A percentile compares a stretch with the other conserved stretches of the same genome.
Evolutionary conservation across 1,140 invertebrate species (phyloP).

Genomic region (Cryptotermes secundus): DNA sequence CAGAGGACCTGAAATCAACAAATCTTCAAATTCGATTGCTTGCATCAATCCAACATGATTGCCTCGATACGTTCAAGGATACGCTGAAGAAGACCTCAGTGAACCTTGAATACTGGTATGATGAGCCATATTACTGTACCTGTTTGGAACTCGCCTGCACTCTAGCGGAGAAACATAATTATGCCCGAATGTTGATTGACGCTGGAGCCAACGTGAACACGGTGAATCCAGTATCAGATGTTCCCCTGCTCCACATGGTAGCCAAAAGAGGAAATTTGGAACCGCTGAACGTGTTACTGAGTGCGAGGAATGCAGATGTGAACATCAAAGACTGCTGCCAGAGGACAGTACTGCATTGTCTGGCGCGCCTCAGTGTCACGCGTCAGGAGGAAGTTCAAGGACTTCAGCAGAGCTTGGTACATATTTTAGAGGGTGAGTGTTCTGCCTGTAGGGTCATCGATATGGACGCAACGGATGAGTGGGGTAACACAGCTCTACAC

Average conservation of each 20-base stretch:
- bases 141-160: constrained; percentile 8
- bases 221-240: constrained; percentile 59
- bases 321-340: constrained; percentile 14
- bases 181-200: not conserved
- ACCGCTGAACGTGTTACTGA: constrained; percentile 55
- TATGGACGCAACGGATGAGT: not conserved
- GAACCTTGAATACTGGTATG: constrained; percentile 3
- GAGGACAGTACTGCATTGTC: not conserved
- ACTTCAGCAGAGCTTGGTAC: not conserved
- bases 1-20: not conserved
- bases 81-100: not conserved
- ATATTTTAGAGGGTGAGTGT: not conserved
- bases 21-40: not conserved
- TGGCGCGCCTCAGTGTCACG: not conserved
- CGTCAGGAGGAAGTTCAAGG: not conserved
- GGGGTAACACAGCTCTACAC: constrained; percentile 23
- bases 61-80: not conserved
- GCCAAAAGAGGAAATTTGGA: constrained; percentile 57
- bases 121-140: constrained; percentile 24
- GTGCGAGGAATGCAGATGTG: not conserved
- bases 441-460: not conserved
- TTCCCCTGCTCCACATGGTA: constrained; percentile 67
- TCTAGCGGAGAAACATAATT: not conserved
- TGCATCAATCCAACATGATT: not conserved
- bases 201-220: constrained; percentile 44